A percentile compares a stretch with the other conserved stretches of the same genome.
Evolutionary conservation across 2,888 invertebrate species (phyloP).

Genomic region (Archips crataeganus): DNA sequence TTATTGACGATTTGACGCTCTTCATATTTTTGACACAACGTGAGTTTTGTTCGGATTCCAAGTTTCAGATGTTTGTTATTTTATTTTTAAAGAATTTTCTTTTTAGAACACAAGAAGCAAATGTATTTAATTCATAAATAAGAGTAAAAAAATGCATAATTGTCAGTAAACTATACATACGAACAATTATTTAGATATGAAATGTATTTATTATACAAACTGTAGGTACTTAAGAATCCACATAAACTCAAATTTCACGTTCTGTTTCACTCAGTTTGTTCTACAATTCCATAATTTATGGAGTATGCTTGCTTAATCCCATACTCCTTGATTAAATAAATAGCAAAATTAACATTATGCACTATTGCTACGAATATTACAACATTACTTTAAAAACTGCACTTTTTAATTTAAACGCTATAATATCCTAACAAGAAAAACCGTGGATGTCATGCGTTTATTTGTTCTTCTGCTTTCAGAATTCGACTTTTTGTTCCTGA

Average conservation of each 20-base stretch:
- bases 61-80: neutral
- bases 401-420: no score
- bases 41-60: constrained; percentile 31
- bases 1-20: constrained; percentile 75
- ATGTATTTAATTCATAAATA: neutral
- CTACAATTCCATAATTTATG: no score
- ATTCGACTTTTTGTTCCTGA: neutral
- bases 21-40: constrained; percentile 52
- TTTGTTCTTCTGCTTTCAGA: constrained; percentile 2
- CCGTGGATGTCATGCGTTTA: neutral
- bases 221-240: neutral
- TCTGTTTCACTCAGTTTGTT: neutral
- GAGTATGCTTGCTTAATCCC: neutral
- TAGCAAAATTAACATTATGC: constrained; percentile 6
- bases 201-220: neutral
- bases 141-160: neutral
- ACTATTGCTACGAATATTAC: neutral
- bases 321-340: constrained; percentile 6
- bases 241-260: neutral
- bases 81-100: neutral
- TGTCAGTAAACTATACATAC: neutral
- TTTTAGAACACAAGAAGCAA: neutral
- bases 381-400: neutral
- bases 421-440: no score
- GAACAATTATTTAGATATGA: neutral